Evolutionary conservation across 2,888 invertebrate species (phyloP).

Genomic region (Pelosia muscerda): DNA sequence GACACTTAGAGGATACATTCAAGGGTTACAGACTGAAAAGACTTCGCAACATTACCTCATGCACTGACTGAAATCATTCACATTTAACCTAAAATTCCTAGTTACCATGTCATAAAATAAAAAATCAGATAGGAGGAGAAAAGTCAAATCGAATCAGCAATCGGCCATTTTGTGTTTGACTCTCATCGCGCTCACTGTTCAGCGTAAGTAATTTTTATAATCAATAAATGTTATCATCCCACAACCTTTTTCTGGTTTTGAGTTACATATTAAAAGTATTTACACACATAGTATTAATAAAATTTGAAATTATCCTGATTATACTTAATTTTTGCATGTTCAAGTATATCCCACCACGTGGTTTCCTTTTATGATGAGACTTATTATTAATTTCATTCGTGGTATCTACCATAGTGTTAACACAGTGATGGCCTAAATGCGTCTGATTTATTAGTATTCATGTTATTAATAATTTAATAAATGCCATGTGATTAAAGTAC

Average conservation of each 20-base stretch:
- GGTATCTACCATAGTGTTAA: constrained; percentile 84
- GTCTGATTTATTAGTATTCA: constrained; percentile 68
- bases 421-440: constrained; percentile 81
- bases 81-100: no score
- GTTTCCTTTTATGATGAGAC: constrained; percentile 73
- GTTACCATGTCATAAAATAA: no score
- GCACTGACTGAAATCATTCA: no score
- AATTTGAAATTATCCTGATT: background rate
- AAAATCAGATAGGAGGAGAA: no score
- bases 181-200: constrained; percentile 76
- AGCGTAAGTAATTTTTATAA: constrained; percentile 72
- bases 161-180: constrained; percentile 83
- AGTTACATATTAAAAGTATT: background rate
- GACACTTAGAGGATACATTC: no score
- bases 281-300: background rate
- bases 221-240: background rate
- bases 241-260: background rate
- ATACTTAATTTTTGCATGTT: background rate
- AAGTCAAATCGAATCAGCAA: no score
- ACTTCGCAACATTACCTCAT: no score
- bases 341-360: constrained; percentile 66
- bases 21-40: no score
- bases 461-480: background rate
- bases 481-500: background rate
- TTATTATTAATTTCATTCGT: constrained; percentile 77